These are phyloP conservation scores for Campoplex capitator DNA, from an alignment of 2,888 invertebrate species.

Conservation along the genomic window DNA sequence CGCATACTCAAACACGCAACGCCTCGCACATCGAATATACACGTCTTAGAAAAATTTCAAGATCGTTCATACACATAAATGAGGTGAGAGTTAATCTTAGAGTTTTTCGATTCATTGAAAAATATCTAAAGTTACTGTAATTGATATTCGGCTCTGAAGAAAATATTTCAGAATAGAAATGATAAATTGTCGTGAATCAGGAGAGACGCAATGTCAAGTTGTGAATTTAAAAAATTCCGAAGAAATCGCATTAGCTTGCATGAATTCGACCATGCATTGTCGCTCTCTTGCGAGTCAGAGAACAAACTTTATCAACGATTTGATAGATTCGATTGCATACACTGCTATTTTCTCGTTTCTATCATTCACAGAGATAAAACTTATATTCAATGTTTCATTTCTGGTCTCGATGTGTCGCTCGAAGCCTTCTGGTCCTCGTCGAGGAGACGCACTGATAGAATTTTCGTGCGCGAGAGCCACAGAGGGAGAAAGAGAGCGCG, in stretches of 20 bases:
- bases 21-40: constrained; percentile 4
- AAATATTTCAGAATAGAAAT: no score
- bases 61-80: not conserved
- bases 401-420: not conserved
- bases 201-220: no score
- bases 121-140: no score
- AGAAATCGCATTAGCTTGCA: not conserved
- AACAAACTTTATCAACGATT: not conserved
- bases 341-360: not conserved
- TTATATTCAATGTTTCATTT: constrained; percentile 1
- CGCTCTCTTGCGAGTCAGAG: no score
- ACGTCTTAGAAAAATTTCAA: not conserved
- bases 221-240: not conserved
- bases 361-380: not conserved
- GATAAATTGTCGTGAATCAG: no score
- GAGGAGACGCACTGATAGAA: no score
- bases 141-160: no score
- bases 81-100: no score
- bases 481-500: not conserved
- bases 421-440: not conserved
- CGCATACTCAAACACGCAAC: constrained; percentile 61
- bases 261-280: not conserved
- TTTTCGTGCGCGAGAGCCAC: not conserved
- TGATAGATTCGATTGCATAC: not conserved
- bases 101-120: no score